phyloP scores from a whole-genome alignment of 30 jellyfish, hydroid and myxozoan genomes.

The Sanderia malayensis region DNA sequence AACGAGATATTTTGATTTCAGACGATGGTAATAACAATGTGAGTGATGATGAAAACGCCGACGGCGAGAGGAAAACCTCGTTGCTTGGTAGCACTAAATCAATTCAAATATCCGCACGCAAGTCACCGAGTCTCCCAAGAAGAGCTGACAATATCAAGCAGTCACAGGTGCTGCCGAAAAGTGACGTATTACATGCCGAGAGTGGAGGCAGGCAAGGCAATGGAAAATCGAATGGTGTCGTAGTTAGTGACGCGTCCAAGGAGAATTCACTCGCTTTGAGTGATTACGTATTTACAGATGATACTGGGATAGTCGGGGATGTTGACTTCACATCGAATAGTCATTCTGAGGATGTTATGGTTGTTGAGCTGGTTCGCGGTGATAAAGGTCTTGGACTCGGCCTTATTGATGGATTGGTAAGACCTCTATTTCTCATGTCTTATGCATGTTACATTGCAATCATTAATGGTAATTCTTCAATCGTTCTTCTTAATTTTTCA shows the following conservation, averaged over 20 bases:
- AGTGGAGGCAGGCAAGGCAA: conserved; percentile 20
- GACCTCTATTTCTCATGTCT: conserved; percentile 3
- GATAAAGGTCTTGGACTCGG: conserved; percentile 93
- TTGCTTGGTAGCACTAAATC: conserved; percentile 26
- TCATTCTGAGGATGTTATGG: conserved; percentile 57
- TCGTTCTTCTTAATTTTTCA: no score
- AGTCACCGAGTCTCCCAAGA: background rate
- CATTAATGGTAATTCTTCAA: no score
- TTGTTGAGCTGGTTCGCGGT: conserved; percentile 77
- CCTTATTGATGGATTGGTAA: conserved; percentile 94
- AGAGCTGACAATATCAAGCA: conserved; percentile 1
- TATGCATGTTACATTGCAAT: no score
- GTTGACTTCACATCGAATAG: conserved; percentile 9
- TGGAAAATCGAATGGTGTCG: conserved; percentile 6
- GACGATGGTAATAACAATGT: background rate
- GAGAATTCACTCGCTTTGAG: no score
- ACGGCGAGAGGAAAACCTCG: background rate
- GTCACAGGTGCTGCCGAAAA: conserved; percentile 20
- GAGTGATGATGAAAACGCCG: conserved; percentile 5
- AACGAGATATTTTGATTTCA: background rate
- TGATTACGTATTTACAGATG: no score
- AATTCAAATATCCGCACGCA: conserved; percentile 30
- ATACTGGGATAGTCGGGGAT: conserved; percentile 20
- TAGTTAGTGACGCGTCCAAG: background rate
- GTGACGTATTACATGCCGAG: conserved; percentile 13